phyloP scores from a whole-genome alignment of 2,888 invertebrate genomes.

The Drosophila ochracea region DNA sequence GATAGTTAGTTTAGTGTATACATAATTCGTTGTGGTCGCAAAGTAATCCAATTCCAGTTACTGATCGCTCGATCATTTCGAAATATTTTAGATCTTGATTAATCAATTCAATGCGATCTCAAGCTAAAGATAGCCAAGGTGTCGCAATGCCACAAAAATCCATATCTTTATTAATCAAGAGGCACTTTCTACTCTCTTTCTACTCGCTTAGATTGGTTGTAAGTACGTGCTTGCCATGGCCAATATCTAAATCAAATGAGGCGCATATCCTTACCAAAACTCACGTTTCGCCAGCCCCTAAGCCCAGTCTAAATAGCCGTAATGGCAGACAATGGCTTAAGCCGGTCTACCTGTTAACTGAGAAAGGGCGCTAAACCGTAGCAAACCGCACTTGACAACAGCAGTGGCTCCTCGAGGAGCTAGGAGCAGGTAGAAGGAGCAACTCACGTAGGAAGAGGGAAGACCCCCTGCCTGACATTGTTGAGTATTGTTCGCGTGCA shows the following conservation, averaged over 20 bases:
- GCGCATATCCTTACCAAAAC: constrained; percentile 54
- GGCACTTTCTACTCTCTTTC: not conserved
- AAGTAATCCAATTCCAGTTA: not conserved
- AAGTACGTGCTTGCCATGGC: constrained; percentile 49
- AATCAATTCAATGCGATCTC: constrained; percentile 31
- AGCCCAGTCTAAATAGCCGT: constrained; percentile 24
- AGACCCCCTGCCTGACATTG: constrained; percentile 22
- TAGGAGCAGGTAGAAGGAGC: constrained; percentile 11
- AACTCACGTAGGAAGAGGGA: constrained; percentile 31
- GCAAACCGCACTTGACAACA: constrained; percentile 71
- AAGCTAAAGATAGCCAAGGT: constrained; percentile 34
- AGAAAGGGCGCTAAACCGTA: constrained; percentile 55
- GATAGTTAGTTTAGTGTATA: not conserved
- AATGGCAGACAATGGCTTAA: constrained; percentile 8
- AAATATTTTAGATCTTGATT: not conserved
- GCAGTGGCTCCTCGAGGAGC: constrained; percentile 34
- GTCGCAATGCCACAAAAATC: constrained; percentile 2
- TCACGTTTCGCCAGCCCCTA: constrained; percentile 47
- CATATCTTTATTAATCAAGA: constrained; percentile 19
- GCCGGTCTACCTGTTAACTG: constrained; percentile 47
- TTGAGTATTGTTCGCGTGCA: constrained; percentile 59
- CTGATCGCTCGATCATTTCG: not conserved
- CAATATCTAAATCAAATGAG: constrained; percentile 47
- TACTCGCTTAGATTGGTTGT: constrained; percentile 9
- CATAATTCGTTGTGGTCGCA: constrained; percentile 3